Evolutionary conservation across 2,888 invertebrate genomes (phyloP).

Genomic region (Melikaiella ostensackeni): DNA sequence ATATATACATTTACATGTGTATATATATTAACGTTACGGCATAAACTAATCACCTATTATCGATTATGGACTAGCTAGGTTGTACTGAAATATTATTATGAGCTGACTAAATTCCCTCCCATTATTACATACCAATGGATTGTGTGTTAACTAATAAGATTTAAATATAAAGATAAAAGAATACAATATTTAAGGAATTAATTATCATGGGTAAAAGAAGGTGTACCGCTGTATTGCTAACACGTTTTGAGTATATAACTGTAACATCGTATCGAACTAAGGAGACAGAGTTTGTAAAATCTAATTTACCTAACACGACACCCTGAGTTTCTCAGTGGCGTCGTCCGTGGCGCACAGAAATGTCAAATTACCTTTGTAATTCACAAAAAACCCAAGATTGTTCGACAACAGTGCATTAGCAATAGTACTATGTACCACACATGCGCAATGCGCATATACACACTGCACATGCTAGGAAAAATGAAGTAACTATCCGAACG

Average conservation of each 20-base stretch:
- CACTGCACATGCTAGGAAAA: constrained; percentile 76
- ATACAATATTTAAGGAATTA: constrained; percentile 73
- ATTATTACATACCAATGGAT: constrained; percentile 70
- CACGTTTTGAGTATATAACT: constrained; percentile 70
- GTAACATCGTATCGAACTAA: constrained; percentile 64
- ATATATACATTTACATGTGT: constrained; percentile 42
- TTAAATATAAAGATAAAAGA: constrained; percentile 60
- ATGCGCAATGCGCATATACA: constrained; percentile 75
- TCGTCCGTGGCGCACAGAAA: constrained; percentile 73
- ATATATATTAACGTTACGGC: constrained; percentile 58
- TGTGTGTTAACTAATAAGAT: constrained; percentile 76
- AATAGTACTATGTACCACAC: constrained; percentile 68
- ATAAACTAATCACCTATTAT: constrained; percentile 62
- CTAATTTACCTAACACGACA: constrained; percentile 64
- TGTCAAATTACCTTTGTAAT: constrained; percentile 74
- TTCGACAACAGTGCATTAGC: constrained; percentile 68
- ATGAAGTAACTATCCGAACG: constrained; percentile 72
- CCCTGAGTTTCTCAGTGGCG: constrained; percentile 72
- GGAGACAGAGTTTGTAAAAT: constrained; percentile 59
- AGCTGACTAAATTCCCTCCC: constrained; percentile 74
- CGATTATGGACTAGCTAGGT: constrained; percentile 66
- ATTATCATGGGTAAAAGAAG: constrained; percentile 68
- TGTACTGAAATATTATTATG: constrained; percentile 63
- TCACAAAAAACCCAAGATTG: constrained; percentile 62
- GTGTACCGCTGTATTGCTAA: constrained; percentile 62